Evolutionary conservation across 37 sponge, comb jelly and placozoan species (phyloP), one percentile per base, ranked within the genome.

Genomic region (Cladorhizidae sp.): DNA sequence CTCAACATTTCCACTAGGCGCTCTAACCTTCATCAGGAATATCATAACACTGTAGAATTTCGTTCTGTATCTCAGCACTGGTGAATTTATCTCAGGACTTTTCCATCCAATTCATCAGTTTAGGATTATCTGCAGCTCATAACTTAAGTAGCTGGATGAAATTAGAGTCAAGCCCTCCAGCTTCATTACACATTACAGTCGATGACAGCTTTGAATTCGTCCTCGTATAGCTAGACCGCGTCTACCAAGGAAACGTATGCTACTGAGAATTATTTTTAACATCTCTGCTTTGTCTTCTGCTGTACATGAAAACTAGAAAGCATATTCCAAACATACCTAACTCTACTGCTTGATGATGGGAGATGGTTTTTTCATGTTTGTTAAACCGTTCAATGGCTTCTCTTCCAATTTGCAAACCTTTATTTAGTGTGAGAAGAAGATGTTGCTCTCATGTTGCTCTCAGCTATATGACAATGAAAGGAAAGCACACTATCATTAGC

Each of bases 401-500:
- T 64, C n/a, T n/a, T n/a, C n/a, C n/a, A n/a, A n/a, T n/a, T n/a
- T n/a, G n/a, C n/a, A n/a, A n/a, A n/a, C n/a, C 64, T 26, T 64
- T 64, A 64, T 64, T 64, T 64, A 22, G 29, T 29, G 64, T 64
- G n/a, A n/a, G n/a, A n/a, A n/a, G n/a, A 54, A 54, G 14, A 14
- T 21, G 56, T 18, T 21, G 18, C 14, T 18, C 56, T 54, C 56
- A 54, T 54, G n/a, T n/a, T n/a, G n/a, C 36, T 75, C 1, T 83
- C 69, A 38, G 84, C 84, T 55, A 75, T 57, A 26, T 45, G 36
- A 50, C 84, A 75, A 42, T 83, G 57, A 68, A 75, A 83, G 72
- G 78, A 77, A 23, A 85, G 73, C 20, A 85, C 85, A 36, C 17
- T 70, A 36, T 85, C 78, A 70, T 14, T 77, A 54, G 22, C 72